Evolutionary conservation across 1,140 invertebrate genomes (phyloP).

Genomic region (Tetragnatha versicolor): DNA sequence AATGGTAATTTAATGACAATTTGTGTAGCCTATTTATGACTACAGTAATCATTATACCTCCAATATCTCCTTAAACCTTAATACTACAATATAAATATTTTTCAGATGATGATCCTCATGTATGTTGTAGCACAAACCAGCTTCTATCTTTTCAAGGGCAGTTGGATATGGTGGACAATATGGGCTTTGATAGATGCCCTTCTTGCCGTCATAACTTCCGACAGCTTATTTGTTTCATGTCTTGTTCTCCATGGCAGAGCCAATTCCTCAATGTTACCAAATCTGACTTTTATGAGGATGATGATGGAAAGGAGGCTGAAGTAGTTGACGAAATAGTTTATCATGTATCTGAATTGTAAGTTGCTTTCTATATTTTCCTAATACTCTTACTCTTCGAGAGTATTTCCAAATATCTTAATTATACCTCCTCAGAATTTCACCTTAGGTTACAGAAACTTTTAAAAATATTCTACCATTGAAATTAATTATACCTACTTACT

Average conservation of each 20-base stretch:
- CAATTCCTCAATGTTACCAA: slow-evolving; percentile 49
- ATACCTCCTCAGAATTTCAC: too few relatives aligned
- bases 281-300: slow-evolving; percentile 1
- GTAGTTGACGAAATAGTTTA: slow-evolving; percentile 46
- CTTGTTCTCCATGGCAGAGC: slow-evolving; percentile 57
- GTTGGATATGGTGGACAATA: slow-evolving; percentile 14
- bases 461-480: too few relatives aligned
- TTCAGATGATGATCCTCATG: slow-evolving; percentile 47
- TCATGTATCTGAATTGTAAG: slow-evolving; percentile 46
- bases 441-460: too few relatives aligned
- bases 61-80: too few relatives aligned
- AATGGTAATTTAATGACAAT: too few relatives aligned
- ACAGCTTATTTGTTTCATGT: slow-evolving; percentile 56
- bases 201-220: slow-evolving; percentile 58
- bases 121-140: slow-evolving; percentile 43
- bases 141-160: slow-evolving; percentile 7
- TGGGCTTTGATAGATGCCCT: slow-evolving; percentile 57
- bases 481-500: too few relatives aligned
- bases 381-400: too few relatives aligned
- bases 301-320: neutral
- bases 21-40: too few relatives aligned
- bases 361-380: too few relatives aligned
- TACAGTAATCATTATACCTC: too few relatives aligned
- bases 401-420: too few relatives aligned
- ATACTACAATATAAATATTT: neutral